A percentile compares a stretch with the other conserved stretches of the same genome.
These are phyloP conservation scores for Trididemnum miniatum DNA, from an alignment of 23 tunicate species.

Conservation along the genomic window DNA sequence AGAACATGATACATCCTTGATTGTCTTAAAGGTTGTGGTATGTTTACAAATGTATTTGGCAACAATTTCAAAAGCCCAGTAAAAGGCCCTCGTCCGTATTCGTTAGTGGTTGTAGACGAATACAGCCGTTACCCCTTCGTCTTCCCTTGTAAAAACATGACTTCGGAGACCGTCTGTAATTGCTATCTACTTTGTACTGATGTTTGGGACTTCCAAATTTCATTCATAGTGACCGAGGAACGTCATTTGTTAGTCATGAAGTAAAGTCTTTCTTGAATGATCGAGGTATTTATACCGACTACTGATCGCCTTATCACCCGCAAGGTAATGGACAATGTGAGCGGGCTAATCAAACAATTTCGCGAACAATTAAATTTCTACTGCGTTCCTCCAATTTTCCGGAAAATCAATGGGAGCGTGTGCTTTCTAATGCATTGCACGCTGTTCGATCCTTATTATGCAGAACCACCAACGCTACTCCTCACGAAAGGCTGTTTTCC, in stretches of 20 bases:
- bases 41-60: not conserved
- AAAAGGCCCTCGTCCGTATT: conserved; percentile 4
- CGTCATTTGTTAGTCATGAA: conserved; percentile 17
- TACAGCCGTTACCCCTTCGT: conserved; percentile 35
- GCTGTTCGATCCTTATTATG: conserved; percentile 4
- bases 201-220: conserved; percentile 16
- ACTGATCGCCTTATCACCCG: conserved; percentile 17
- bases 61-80: conserved; percentile 35
- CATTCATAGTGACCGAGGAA: conserved; percentile 38
- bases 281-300: conserved; percentile 14
- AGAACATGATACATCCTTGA: no score
- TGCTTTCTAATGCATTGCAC: no score
- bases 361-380: conserved; percentile 20
- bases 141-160: conserved; percentile 18
- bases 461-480: not conserved
- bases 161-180: conserved; percentile 13
- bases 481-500: no score
- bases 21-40: no score
- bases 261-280: not conserved
- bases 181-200: not conserved
- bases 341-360: conserved; percentile 36
- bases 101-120: conserved; percentile 23
- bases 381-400: not conserved
- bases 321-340: no score
- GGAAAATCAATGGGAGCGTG: no score